phyloP scores from a whole-genome alignment of 1,140 invertebrate genomes.

The Trichomalopsis sarcophagae region DNA sequence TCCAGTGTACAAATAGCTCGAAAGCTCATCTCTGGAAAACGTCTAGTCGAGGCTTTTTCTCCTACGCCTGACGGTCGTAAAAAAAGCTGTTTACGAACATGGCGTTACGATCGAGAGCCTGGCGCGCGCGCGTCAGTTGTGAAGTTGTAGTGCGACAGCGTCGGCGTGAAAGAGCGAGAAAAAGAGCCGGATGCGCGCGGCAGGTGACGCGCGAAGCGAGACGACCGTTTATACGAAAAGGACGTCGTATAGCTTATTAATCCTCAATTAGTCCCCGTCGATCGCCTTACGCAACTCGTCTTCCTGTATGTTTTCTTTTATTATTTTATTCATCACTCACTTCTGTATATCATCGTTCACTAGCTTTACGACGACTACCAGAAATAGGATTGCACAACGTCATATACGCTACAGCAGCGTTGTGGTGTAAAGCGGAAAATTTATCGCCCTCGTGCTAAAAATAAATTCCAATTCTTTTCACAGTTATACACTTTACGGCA shows the following conservation, averaged over 20 bases:
- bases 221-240: background rate
- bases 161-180: too few relatives aligned
- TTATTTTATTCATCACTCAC: background rate
- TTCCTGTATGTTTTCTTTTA: too few relatives aligned
- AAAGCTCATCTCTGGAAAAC: background rate
- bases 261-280: too few relatives aligned
- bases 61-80: too few relatives aligned
- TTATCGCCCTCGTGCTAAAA: background rate
- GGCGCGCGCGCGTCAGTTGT: too few relatives aligned
- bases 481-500: background rate
- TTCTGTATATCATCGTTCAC: background rate
- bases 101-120: background rate
- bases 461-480: background rate
- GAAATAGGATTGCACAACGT: background rate
- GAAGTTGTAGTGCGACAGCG: too few relatives aligned
- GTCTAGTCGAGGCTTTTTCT: background rate
- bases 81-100: background rate
- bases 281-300: too few relatives aligned
- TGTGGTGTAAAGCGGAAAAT: background rate
- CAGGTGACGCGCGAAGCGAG: conserved; percentile 2
- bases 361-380: background rate
- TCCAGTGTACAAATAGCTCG: background rate
- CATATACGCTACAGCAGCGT: background rate
- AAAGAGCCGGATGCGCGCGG: background rate
- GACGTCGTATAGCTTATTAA: background rate